Evolutionary conservation across 1,140 invertebrate species (phyloP).

Genomic region (Stegodyphus dumicola): DNA sequence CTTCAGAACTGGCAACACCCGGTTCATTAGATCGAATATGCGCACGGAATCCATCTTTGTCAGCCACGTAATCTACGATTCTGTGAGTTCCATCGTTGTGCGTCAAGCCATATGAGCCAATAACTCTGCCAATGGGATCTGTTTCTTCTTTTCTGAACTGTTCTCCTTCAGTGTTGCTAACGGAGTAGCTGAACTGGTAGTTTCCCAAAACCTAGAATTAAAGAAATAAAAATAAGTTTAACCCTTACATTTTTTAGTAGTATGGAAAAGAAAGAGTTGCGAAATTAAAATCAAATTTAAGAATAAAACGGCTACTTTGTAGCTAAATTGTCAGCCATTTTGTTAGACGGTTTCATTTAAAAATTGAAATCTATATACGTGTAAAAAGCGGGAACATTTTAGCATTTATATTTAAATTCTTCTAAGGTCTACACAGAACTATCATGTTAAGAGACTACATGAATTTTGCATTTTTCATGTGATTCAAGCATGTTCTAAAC

Average conservation of each 20-base stretch:
- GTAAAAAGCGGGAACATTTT: too few species aligned
- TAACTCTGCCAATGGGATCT: constrained; percentile 53
- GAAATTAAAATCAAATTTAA: too few species aligned
- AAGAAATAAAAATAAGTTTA: background rate
- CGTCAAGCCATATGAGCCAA: constrained; percentile 62
- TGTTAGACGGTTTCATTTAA: too few species aligned
- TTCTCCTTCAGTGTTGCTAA: constrained; percentile 54
- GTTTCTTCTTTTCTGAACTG: constrained; percentile 60
- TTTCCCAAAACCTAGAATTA: constrained; percentile 60
- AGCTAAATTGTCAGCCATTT: too few species aligned
- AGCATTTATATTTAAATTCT: too few species aligned
- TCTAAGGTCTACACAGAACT: too few species aligned
- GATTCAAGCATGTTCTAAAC: too few species aligned
- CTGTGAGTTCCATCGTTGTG: constrained; percentile 61
- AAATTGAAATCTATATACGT: too few species aligned
- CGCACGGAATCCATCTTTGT: constrained; percentile 63
- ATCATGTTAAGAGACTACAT: too few species aligned
- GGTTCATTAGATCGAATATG: constrained; percentile 62
- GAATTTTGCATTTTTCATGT: too few species aligned
- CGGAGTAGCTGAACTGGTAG: constrained; percentile 62
- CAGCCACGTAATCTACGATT: constrained; percentile 63
- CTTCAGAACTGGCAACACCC: constrained; percentile 48
- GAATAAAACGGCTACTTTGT: too few species aligned
- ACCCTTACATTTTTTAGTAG: background rate
- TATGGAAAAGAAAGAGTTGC: too few species aligned